Evolutionary conservation across 2,888 invertebrate species (phyloP), one percentile per base, ranked within the genome.

Genomic region (Cerceris rybyensis): DNA sequence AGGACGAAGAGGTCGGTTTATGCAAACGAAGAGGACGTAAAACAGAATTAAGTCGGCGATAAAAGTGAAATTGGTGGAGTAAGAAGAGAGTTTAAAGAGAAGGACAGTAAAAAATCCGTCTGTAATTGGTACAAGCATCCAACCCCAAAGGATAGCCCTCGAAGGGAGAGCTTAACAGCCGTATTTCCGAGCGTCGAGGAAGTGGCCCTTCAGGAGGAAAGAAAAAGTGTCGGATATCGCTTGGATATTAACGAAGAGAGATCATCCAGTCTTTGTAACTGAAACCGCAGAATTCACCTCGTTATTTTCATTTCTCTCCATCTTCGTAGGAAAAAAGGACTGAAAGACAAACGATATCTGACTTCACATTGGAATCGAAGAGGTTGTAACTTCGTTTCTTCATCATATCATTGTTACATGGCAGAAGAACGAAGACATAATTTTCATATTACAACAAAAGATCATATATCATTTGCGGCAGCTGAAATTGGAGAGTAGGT

Each of bases 191-290:
- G n/a, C 50, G 50, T n/a, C n/a, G 50, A 57, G 17, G 28, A 13
- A 16, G 64, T 54, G 66, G 57, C 43, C 43, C 66, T 66, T 17
- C 14, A 11, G 41, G 16, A 16, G 50, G 52, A 14, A 67, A 49
- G 42, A 46, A 28, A 28, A 28, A 61, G 59, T 46, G 55, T 65
- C 70, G 42, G 65, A n/a, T 50, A 57, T 43, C 54, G 14, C 28
- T 8, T 14, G 52, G 46, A 61, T 59, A 60, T 59, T 58, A 60
- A 42, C 70, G 46, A 52, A 43, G 16, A 39, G 57, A 8, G 46
- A 8, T 46, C 46, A 11, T 11, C 8, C 9, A 8, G 46, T 28
- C 28, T 28, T 28, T 28, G 28, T 28, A 28, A 28, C 4, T 4
- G 28, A 28, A 28, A 28, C 28, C 28, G 28, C 4, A 28, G 28